Evolutionary conservation across 2,888 invertebrate species (phyloP), one percentile per base, ranked within the genome.

Genomic region (Lasiommata megera): DNA sequence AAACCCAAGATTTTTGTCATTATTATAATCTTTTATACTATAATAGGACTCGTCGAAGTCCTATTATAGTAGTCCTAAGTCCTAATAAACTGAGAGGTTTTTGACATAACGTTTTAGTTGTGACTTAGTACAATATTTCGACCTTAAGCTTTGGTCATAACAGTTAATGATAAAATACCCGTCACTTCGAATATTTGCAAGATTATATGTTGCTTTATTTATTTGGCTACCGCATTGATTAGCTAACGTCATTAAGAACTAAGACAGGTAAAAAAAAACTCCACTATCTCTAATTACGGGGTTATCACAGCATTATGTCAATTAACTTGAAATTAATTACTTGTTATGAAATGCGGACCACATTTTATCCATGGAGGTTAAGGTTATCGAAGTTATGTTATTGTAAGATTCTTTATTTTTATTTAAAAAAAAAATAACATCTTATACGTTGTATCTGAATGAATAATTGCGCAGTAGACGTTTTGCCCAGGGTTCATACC

Each of bases 251-350:
- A 31, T 17, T 11, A 34, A 34, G 12, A 28, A 34, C 23, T 9
- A 28, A 11, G 5, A 6, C 28, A 28, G 43, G 44, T 44, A 28
- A 28, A 28, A 43, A 44, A 44, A 28, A 46, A 46, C 14, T 16
- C 29, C 12, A 6, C 8, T 31, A 16, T 44, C 28, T 44, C 28
- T 6, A 17, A 46, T 31, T 6, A 3, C 9, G 14, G 28, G 46
- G 46, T 46, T 46, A 46, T 46, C 46, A 16, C 1, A 8, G 11
- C 11, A 31, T 29, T 16, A 44, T 14, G 23, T 37, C 36, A 48
- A 48, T 37, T 48, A 37, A 31, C 31, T 17, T 9, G 16, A 7
- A 37, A 48, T 37, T 48, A 48, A 48, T 48, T 46, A 6, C 46
- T 46, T 31, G 46, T 46, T 46, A 31, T 46, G 46, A 31, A 37